phyloP scores from a whole-genome alignment of 2,797 vertebrate genomes.

The Australoheros facetus region DNA sequence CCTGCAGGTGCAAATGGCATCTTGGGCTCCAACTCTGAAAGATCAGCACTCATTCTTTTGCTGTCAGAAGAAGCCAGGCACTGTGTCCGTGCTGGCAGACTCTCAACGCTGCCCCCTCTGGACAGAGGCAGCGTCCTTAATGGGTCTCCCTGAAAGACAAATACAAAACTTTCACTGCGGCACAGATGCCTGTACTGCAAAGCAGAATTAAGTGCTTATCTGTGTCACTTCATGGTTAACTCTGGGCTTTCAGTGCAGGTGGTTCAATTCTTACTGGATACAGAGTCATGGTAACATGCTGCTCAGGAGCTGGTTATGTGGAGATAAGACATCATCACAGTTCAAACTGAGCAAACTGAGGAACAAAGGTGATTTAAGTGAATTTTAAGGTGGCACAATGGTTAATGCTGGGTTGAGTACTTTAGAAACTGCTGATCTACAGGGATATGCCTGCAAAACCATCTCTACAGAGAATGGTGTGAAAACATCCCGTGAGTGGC shows the following conservation, averaged over 20 bases:
- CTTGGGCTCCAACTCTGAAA: conserved; percentile 94
- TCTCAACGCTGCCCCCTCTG: conserved; percentile 95
- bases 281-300: no score
- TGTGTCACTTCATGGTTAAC: background rate
- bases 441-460: no score
- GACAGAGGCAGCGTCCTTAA: conserved; percentile 90
- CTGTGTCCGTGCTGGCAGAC: conserved; percentile 86
- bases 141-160: conserved; percentile 83
- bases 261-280: background rate
- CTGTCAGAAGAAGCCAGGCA: conserved; percentile 85
- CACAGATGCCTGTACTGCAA: background rate
- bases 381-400: no score
- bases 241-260: background rate
- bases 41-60: conserved; percentile 95
- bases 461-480: no score
- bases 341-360: no score
- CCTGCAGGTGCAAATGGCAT: conserved; percentile 87
- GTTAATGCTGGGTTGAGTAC: no score
- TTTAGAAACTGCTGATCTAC: no score
- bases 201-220: background rate
- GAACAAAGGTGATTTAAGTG: no score
- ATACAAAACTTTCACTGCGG: background rate
- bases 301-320: no score
- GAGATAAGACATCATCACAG: no score
- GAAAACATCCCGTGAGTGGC: no score